Percentiles rank a stretch among this genome's conserved stretches.
These are phyloP conservation scores for Tylochromis polylepis DNA, from an alignment of 2,113 vertebrate genomes.

Conservation along the genomic window DNA sequence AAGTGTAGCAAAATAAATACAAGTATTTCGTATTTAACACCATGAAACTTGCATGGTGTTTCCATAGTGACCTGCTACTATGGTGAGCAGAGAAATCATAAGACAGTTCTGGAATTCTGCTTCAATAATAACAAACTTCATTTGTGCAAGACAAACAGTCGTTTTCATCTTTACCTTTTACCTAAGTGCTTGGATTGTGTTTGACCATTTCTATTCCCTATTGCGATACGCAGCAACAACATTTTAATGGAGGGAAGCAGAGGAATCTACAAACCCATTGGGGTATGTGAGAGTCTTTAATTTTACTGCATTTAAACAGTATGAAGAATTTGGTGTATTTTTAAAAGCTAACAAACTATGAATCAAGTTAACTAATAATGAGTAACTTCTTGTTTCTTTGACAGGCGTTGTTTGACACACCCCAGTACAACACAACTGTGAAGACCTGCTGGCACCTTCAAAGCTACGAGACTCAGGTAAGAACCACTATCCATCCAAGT, in stretches of 20 bases:
- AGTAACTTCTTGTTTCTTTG: not conserved
- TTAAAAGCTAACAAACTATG: rapidly evolving
- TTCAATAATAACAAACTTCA: not conserved
- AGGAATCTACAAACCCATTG: not conserved
- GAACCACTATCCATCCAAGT: not conserved
- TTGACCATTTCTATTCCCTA: not conserved
- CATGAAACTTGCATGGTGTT: not conserved
- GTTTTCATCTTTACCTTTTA: not conserved
- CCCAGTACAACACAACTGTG: not conserved
- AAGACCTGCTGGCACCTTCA: not conserved
- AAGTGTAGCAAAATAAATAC: not conserved
- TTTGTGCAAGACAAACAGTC: not conserved
- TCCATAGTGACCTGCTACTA: not conserved
- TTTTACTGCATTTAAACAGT: not conserved
- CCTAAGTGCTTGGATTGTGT: not conserved
- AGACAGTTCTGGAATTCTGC: not conserved
- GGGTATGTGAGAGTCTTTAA: not conserved
- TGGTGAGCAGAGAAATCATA: not conserved
- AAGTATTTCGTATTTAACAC: not conserved
- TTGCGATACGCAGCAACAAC: not conserved
- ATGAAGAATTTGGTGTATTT: not conserved
- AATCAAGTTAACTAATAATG: not conserved
- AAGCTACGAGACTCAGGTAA: not conserved
- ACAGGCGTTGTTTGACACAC: not conserved
- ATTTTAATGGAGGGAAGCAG: not conserved